A percentile compares a stretch with the other conserved stretches of the same genome.
phyloP scores from a whole-genome alignment of 2,797 vertebrate genomes.

The Takifugu ocellatus region DNA sequence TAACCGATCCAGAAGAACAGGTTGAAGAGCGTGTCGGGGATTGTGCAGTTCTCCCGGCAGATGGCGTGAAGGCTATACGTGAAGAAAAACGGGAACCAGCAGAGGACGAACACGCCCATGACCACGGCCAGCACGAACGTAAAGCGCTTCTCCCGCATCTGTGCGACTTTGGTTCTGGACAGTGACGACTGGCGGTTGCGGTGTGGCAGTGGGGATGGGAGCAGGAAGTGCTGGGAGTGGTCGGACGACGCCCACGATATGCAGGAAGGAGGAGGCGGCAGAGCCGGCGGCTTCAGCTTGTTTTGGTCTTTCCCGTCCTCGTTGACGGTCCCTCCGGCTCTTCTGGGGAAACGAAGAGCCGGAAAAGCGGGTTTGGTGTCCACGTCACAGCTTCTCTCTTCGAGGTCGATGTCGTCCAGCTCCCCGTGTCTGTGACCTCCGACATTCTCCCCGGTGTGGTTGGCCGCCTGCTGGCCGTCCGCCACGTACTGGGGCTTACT shows the following conservation, averaged over 20 bases:
- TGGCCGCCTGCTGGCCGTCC: constrained; percentile 42
- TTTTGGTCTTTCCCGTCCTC: constrained; percentile 29
- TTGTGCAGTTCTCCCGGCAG: constrained; percentile 66
- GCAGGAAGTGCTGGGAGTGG: constrained; percentile 56
- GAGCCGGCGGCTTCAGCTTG: constrained; percentile 45
- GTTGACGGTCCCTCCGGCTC: constrained; percentile 26
- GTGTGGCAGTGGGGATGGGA: constrained; percentile 41
- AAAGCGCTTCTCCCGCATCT: constrained; percentile 77
- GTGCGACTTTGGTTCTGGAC: constrained; percentile 70
- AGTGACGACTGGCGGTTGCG: constrained; percentile 47
- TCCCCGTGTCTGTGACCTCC: constrained; percentile 56
- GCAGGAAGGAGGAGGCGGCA: constrained; percentile 48
- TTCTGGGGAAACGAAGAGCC: constrained; percentile 54
- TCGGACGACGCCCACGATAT: constrained; percentile 62
- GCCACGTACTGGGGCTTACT: constrained; percentile 41
- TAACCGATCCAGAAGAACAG: constrained; percentile 83
- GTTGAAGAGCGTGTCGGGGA: constrained; percentile 72
- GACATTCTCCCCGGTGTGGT: constrained; percentile 40
- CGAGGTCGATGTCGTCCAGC: constrained; percentile 75
- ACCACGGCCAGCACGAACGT: constrained; percentile 78
- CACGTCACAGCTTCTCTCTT: constrained; percentile 61
- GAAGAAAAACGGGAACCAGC: constrained; percentile 82
- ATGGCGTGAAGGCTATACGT: constrained; percentile 77
- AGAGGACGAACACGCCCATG: constrained; percentile 77
- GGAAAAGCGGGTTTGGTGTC: constrained; percentile 47